Percentiles rank a stretch among this genome's conserved stretches.
These are phyloP conservation scores for Athripsodes cinereus DNA, from an alignment of 2,888 invertebrate genomes.

Conservation along the genomic window DNA sequence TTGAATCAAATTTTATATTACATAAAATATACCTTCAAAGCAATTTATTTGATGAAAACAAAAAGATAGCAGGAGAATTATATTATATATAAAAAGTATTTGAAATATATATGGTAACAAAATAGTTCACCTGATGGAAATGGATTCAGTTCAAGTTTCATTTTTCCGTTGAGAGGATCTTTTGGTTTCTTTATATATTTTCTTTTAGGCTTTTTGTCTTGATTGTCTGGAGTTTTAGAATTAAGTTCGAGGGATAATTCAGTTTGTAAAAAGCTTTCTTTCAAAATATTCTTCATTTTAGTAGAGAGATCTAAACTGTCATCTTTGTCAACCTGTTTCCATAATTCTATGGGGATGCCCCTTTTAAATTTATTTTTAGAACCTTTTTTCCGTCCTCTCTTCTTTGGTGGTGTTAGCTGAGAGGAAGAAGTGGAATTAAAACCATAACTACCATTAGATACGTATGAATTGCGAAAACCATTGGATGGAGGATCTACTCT, in stretches of 20 bases:
- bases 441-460: background rate
- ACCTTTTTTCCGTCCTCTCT: slow-evolving; percentile 20
- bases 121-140: too few relatives aligned
- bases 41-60: too few relatives aligned
- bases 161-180: too few relatives aligned
- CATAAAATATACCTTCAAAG: too few relatives aligned
- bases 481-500: slow-evolving; percentile 2
- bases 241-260: background rate
- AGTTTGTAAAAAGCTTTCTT: background rate
- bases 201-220: background rate
- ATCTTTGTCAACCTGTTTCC: slow-evolving; percentile 10
- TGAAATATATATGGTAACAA: too few relatives aligned
- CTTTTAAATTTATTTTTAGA: slow-evolving; percentile 22
- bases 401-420: slow-evolving; percentile 10
- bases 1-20: too few relatives aligned
- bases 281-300: background rate
- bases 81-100: too few relatives aligned
- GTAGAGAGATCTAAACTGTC: background rate
- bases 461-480: background rate
- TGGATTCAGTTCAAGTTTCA: too few relatives aligned
- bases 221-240: background rate
- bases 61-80: too few relatives aligned
- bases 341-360: slow-evolving; percentile 17
- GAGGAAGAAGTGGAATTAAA: background rate
- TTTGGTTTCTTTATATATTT: too few relatives aligned